Evolutionary conservation across 2,888 invertebrate species (phyloP), one percentile per base, ranked within the genome.

Genomic region (Prosapia bicincta): DNA sequence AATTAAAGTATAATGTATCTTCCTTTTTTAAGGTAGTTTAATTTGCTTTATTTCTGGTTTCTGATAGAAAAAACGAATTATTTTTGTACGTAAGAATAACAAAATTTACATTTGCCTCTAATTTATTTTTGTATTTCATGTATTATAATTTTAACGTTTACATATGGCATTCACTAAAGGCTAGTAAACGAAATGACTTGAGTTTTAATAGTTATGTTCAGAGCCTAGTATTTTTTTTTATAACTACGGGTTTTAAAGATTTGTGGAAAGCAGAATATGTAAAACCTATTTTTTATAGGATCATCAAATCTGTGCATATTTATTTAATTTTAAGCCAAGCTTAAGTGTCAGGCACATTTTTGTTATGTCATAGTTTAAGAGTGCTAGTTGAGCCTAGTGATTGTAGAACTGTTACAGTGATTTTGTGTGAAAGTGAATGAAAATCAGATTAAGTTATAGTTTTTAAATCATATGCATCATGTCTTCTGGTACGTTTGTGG

Each of bases 401-500:
- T 54, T 54, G 20, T 54, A 54, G 20, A 20, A 54, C 54, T 28
- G 30, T 30, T 26, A 28, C 26, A 69, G 30, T 69, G 23, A 30
- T 69, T 26, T 69, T 20, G 69, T 69, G 69, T 28, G 20, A n/a
- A 30, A 23, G 20, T 69, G 23, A 71, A 71, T 54, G 71, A 71
- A 26, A 43, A 43, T n/a, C 38, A 43, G 24, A 71, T 71, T 26
- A 25, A 71, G n/a, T 24, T 26, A 32, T 69, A 68, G 67, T 69
- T 74, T 67, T 68, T 74, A 74, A 69, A 54, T 43, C 25, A 20
- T 69, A 69, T 26, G 74, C 75, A 77, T 66, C 72, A 79, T 79
- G 79, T 79, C 79, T 78, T 80, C 94, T 88, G 92, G 92, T 89
- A 92, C 95, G 86, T 96, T 98, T 90, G 97, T 98, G 88, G 98